These are phyloP conservation scores for Acipenser oxyrinchus DNA, from an alignment of 2,797 vertebrate genomes.

Conservation along the genomic window DNA sequence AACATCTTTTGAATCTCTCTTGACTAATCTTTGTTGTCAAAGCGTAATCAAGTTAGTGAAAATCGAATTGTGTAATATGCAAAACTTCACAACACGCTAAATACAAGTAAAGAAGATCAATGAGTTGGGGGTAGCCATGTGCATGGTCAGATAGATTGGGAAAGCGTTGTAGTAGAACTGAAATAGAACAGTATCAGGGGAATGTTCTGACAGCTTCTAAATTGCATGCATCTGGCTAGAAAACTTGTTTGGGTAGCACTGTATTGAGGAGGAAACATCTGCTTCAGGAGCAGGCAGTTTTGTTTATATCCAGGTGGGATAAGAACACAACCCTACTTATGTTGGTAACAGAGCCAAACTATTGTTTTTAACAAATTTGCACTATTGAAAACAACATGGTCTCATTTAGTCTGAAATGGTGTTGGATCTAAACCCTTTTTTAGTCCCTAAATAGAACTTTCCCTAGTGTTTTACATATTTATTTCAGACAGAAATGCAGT, in stretches of 20 bases:
- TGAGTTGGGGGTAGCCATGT: neutral
- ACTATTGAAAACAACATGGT: neutral
- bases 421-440: too few species aligned
- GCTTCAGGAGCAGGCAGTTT: conserved; percentile 13
- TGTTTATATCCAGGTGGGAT: conserved; percentile 12
- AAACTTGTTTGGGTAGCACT: neutral
- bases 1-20: too few species aligned
- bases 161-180: conserved; percentile 4
- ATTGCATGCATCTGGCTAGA: neutral
- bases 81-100: too few species aligned
- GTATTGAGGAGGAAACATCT: conserved; percentile 14
- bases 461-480: too few species aligned
- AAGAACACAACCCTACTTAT: too few species aligned
- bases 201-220: conserved; percentile 8
- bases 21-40: too few species aligned
- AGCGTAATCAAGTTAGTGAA: too few species aligned
- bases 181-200: conserved; percentile 18
- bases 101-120: too few species aligned
- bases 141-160: neutral
- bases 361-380: neutral
- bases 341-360: neutral
- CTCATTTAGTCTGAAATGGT: too few species aligned
- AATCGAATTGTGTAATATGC: too few species aligned
- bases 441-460: too few species aligned
- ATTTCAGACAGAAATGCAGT: too few species aligned